A percentile compares a stretch with the other conserved stretches of the same genome.
Evolutionary conservation across 2,797 vertebrate genomes (phyloP).

Genomic region (Sorex maritimensis): DNA sequence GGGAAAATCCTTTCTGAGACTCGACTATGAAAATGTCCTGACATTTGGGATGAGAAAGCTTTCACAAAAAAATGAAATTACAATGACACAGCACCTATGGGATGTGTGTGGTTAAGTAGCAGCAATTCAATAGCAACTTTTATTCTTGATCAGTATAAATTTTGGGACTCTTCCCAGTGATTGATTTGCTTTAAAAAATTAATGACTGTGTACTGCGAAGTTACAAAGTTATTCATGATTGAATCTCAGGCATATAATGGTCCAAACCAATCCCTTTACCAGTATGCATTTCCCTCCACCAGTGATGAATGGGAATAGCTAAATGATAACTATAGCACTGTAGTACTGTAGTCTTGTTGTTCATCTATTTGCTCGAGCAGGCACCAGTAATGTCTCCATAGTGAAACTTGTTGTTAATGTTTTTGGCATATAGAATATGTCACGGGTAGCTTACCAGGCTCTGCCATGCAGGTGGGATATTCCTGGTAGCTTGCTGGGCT

Average conservation of each 20-base stretch:
- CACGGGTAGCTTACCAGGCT: no score
- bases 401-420: no score
- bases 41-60: conserved; percentile 70
- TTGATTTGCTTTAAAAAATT: neutral
- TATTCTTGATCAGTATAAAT: conserved; percentile 4
- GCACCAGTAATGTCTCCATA: no score
- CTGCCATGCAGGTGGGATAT: no score
- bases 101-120: conserved; percentile 33
- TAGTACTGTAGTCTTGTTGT: no score
- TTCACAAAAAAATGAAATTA: conserved; percentile 63
- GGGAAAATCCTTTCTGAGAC: conserved; percentile 22
- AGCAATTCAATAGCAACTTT: conserved; percentile 37
- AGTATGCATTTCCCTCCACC: neutral
- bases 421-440: no score
- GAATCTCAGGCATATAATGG: neutral
- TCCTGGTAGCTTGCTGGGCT: no score
- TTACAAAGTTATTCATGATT: no score
- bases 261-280: conserved; percentile 29
- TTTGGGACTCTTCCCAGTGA: no score
- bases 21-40: conserved; percentile 30
- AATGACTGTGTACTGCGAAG: neutral
- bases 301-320: neutral
- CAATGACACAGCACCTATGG: conserved; percentile 15
- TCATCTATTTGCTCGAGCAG: no score
- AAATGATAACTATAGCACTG: neutral